Base-by-base conservation (phyloP, 2,797 vertebrate genomes). In the Sebastes wilsoni region DNA sequence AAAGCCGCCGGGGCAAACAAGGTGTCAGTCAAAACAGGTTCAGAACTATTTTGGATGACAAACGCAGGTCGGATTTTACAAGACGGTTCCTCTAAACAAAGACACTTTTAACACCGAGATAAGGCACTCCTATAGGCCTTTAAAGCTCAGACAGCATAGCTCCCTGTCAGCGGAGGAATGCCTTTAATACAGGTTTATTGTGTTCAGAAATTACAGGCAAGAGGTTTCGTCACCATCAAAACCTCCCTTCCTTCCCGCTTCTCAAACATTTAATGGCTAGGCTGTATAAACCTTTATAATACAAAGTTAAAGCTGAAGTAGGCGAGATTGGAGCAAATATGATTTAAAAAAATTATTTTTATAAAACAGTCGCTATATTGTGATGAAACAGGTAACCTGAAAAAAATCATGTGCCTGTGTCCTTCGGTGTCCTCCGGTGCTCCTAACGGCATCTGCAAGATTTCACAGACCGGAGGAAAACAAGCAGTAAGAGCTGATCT, bases 1-100 rank as follows among this genome's bases (percentile, higher is more conserved):
- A 88, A 90, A 89, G 84, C 89, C 82, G 72, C 66, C 14, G 66
- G 84, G 73, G 69, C 85, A 91, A 92, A 91, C 82, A 85, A 3
- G 18, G 38, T 75, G 74, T 83, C 85, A 87, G 81, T 86, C 81
- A 87, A 78, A 87, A 89, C 83, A 83, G 52, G 83, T 84, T 64
- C 46, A 60, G 58, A 67, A 79, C 54, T 62, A 68, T 79, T 88
- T 64, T 49, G 65, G 56, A 80, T 75, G 76, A 87, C 70, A 74
- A 82, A 88, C 10, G 5, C 38, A 30, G 36, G 34, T 38, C 5
- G 10, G 68, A 72, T 86, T 85, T 85, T 66, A 71, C 64, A 71
- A 55, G 75, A 25, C 16, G 52, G 52, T 22, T 80, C 52, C 67
- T 81, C 8, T 62, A 80, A 79, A 86, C 82, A 82, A 69, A 86